These are phyloP conservation scores for Pseudoips prasinana DNA, from an alignment of 2,888 invertebrate genomes.

Conservation along the genomic window DNA sequence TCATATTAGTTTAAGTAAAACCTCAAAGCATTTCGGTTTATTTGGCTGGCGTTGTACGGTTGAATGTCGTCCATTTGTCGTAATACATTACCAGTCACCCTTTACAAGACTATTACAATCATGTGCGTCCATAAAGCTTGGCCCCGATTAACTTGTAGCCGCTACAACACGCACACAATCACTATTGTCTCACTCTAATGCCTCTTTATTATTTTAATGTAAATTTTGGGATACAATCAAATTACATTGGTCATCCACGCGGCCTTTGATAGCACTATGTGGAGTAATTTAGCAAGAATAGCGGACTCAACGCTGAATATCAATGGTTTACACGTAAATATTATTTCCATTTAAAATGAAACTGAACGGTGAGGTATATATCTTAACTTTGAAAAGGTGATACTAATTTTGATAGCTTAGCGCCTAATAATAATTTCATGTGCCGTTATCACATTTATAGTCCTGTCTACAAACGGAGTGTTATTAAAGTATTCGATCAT, in stretches of 20 bases:
- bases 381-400: slow-evolving; percentile 14
- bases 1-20: no score
- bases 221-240: slow-evolving; percentile 59
- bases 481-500: slow-evolving; percentile 27
- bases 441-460: slow-evolving; percentile 18
- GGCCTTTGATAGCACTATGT: slow-evolving; percentile 34
- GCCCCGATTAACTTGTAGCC: slow-evolving; percentile 53
- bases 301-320: slow-evolving; percentile 48
- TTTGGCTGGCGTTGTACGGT: slow-evolving; percentile 25
- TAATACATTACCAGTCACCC: slow-evolving; percentile 54
- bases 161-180: slow-evolving; percentile 42
- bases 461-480: slow-evolving; percentile 12
- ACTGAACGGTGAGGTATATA: slow-evolving; percentile 3
- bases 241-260: slow-evolving; percentile 56
- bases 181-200: slow-evolving; percentile 41
- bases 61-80: slow-evolving; percentile 38
- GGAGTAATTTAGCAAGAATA: slow-evolving; percentile 34
- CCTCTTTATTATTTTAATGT: slow-evolving; percentile 52
- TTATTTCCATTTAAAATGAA: slow-evolving; percentile 17
- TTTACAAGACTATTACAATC: slow-evolving; percentile 63
- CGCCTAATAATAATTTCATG: slow-evolving; percentile 20
- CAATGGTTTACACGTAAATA: slow-evolving; percentile 27
- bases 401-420: slow-evolving; percentile 15
- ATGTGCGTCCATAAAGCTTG: slow-evolving; percentile 54
- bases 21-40: no score